A percentile compares a stretch with the other conserved stretches of the same genome.
Conservation (phyloP, 2,888 invertebrate species). For the Linnaemya vulpina region DNA sequence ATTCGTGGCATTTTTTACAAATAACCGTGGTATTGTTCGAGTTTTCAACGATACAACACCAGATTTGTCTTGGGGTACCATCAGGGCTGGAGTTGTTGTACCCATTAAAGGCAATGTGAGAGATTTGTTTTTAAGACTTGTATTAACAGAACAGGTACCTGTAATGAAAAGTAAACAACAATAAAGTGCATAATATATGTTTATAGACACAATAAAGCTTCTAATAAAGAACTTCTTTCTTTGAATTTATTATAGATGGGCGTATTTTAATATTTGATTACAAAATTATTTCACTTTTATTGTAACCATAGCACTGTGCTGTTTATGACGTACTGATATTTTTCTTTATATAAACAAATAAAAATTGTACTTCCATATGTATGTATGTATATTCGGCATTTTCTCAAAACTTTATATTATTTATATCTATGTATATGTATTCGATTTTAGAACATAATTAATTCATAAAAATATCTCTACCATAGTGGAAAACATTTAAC, state of each 20-base stretch:
- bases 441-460: too few relatives aligned
- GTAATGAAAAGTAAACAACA: slow-evolving; percentile 38
- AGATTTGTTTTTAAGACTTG: slow-evolving; percentile 76
- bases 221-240: too few relatives aligned
- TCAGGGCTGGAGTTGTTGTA: slow-evolving; percentile 74
- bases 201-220: too few relatives aligned
- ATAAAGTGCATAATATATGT: slow-evolving; percentile 1
- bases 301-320: slow-evolving; percentile 61
- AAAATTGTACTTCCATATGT: too few relatives aligned
- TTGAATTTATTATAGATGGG: not conserved
- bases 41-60: slow-evolving; percentile 67
- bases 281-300: slow-evolving; percentile 8
- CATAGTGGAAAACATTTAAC: too few relatives aligned
- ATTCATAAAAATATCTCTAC: too few relatives aligned
- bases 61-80: slow-evolving; percentile 74
- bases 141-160: slow-evolving; percentile 59
- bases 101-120: slow-evolving; percentile 79
- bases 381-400: too few relatives aligned
- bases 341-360: slow-evolving; percentile 37
- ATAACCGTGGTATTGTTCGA: slow-evolving; percentile 74
- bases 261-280: slow-evolving; percentile 13
- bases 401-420: too few relatives aligned
- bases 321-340: slow-evolving; percentile 30
- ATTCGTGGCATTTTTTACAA: slow-evolving; percentile 66
- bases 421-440: too few relatives aligned